Conservation (phyloP, 2,888 invertebrate species). For the Dione vanillae region DNA sequence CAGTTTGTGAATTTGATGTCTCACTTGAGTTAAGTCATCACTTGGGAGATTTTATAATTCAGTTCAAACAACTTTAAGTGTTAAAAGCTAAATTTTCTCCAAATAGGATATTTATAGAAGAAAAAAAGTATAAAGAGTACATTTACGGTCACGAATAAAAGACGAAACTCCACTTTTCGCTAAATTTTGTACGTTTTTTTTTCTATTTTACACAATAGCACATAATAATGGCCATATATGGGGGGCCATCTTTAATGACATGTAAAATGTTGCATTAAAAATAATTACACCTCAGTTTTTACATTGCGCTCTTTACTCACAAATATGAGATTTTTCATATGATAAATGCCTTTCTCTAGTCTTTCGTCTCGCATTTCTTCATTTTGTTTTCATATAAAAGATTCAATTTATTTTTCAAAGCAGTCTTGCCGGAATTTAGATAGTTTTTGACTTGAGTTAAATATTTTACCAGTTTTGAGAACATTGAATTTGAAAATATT, state of each 20-base stretch:
- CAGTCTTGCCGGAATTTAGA: neutral
- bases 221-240: neutral
- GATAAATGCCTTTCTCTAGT: slow-evolving; percentile 9
- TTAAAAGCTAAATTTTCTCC: too few relatives aligned
- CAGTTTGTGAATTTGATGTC: neutral
- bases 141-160: neutral
- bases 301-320: slow-evolving; percentile 1
- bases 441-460: too few relatives aligned
- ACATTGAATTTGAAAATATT: too few relatives aligned
- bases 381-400: neutral
- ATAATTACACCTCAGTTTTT: neutral
- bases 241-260: too few relatives aligned
- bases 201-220: neutral
- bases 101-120: too few relatives aligned
- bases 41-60: neutral
- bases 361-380: neutral
- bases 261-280: neutral
- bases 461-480: too few relatives aligned
- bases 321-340: slow-evolving; percentile 12
- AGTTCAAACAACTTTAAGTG: neutral
- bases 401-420: slow-evolving; percentile 7
- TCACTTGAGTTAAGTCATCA: neutral
- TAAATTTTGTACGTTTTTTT: too few relatives aligned
- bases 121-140: too few relatives aligned
- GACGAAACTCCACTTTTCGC: too few relatives aligned